Base-by-base conservation (phyloP, 2,888 invertebrate species). In the Rotaria socialis region DNA sequence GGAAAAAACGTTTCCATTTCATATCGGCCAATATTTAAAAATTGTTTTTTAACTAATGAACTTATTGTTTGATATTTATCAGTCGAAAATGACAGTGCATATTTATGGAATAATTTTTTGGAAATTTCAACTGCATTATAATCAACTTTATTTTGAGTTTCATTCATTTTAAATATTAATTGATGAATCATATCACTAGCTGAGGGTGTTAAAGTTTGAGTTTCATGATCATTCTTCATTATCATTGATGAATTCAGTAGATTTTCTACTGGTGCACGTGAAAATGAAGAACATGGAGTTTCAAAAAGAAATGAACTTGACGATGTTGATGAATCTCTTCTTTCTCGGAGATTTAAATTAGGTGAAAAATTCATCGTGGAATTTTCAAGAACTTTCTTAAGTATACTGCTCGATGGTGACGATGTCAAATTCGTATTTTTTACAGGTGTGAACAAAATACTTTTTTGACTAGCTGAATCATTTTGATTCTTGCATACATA, bases 41-140 rank as follows among this genome's bases (percentile, higher is more conserved):
- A 47, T 47, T 47, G 80, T 47, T n/a, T 47, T 47, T 47, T 43
- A n/a, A 80, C n/a, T n/a, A n/a, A 47, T 47, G 24, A 24, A 47
- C 47, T 80, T 7, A 43, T n/a, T 47, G 47, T n/a, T 47, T 10
- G 43, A 80, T 80, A 47, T 80, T 80, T 80, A 47, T n/a, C 2
- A n/a, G 10, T 47, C 6, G 24, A n/a, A 24, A 6, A 80, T 24
- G 6, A 47, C 19, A 24, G 3, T 24, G 47, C 8, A 47, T 7
- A 47, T 80, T 47, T 24, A n/a, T 47, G 8, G n/a, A 80, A 80
- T 43, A 80, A n/a, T n/a, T 43, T 47, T n/a, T 19, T 47, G 8
- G 80, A 43, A 24, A 80, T 24, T n/a, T 80, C 43, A 80, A 10
- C 7, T n/a, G 80, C n/a, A 80, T 80, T 80, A n/a, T 47, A 80